Evolutionary conservation across 2,797 vertebrate genomes (phyloP).

Genomic region (Gambelia wislizenii): DNA sequence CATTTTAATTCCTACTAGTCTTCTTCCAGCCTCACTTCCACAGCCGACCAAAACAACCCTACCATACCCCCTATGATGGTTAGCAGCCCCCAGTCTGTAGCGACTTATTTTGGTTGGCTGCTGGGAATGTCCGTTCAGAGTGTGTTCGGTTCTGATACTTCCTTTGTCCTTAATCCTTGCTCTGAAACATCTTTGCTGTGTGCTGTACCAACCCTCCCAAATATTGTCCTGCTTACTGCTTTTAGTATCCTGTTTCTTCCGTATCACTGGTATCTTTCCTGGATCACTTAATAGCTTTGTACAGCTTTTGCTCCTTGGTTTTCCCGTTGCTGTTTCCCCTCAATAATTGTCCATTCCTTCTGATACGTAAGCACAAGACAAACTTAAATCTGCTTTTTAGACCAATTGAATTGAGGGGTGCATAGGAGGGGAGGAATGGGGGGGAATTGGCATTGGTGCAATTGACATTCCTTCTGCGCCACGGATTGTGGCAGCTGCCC

Average conservation of each 20-base stretch:
- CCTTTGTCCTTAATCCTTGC: not conserved
- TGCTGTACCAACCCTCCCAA: not conserved
- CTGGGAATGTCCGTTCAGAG: not conserved
- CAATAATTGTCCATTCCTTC: not conserved
- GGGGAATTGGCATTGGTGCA: fast-evolving
- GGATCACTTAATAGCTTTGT: not conserved
- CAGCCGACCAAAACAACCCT: not conserved
- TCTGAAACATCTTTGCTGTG: not conserved
- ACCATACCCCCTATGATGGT: not conserved
- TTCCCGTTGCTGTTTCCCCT: not conserved
- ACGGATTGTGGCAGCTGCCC: no score
- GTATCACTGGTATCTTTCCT: no score
- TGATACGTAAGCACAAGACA: conserved; percentile 13
- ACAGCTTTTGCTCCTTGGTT: not conserved
- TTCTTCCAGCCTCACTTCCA: not conserved
- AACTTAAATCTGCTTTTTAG: not conserved
- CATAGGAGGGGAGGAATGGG: fast-evolving
- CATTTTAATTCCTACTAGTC: not conserved
- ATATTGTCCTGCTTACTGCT: no score
- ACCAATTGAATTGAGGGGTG: not conserved
- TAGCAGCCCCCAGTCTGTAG: not conserved
- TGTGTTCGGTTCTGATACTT: not conserved
- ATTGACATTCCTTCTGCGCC: not conserved
- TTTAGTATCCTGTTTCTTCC: not conserved
- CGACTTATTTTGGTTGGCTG: not conserved